These are phyloP conservation scores for Sylvilagus floridanus DNA, from an alignment of 2,797 vertebrate species.

Conservation along the genomic window DNA sequence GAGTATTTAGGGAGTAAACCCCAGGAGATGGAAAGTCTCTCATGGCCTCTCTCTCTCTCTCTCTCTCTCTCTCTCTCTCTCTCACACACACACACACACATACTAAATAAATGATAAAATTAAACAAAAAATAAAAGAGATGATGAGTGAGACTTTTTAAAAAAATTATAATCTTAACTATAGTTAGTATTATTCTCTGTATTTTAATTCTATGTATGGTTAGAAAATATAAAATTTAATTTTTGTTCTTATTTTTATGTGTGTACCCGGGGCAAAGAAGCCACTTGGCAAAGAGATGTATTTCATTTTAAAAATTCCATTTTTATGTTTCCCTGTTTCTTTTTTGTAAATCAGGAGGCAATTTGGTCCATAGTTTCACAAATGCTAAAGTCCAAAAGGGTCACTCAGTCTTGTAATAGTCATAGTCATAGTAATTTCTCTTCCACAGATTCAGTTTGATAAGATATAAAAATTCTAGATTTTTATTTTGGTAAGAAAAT, in stretches of 20 bases:
- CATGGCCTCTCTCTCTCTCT: no score
- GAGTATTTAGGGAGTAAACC: no score
- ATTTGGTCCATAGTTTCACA: constrained; percentile 23
- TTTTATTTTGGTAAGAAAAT: constrained; percentile 63
- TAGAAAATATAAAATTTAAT: constrained; percentile 52
- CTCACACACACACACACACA: no score
- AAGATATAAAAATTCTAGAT: constrained; percentile 41
- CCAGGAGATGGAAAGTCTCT: no score
- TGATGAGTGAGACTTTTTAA: neutral
- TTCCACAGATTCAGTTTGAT: constrained; percentile 54
- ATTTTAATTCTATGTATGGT: constrained; percentile 1
- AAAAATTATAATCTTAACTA: constrained; percentile 41
- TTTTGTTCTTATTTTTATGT: constrained; percentile 12
- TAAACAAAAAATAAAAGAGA: no score
- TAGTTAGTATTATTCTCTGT: constrained; percentile 18
- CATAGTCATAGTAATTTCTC: constrained; percentile 40
- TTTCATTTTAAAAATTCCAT: constrained; percentile 23
- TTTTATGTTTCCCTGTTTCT: neutral
- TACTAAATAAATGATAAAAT: no score
- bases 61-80: no score
- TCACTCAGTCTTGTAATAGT: neutral
- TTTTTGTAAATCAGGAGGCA: neutral
- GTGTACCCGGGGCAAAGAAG: constrained; percentile 31
- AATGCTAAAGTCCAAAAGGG: neutral
- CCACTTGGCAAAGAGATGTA: neutral